Conservation (phyloP, 2,888 invertebrate species). For the Zelleria hepariella region DNA sequence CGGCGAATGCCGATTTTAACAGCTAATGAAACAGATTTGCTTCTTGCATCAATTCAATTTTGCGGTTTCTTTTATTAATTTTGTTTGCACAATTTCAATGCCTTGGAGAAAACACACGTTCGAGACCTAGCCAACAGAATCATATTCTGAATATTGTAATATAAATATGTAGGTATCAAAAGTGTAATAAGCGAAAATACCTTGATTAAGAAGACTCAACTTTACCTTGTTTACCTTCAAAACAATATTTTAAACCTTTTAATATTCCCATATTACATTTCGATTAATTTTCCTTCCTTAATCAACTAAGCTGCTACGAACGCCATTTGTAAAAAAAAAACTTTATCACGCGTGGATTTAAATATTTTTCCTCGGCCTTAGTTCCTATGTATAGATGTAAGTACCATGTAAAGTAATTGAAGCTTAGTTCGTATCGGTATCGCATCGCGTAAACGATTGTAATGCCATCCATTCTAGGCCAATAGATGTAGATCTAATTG, state of each 20-base stretch:
- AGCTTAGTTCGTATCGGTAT: not conserved
- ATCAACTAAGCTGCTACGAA: too few relatives aligned
- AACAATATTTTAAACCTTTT: too few relatives aligned
- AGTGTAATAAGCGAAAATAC: too few relatives aligned
- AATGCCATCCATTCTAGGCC: constrained; percentile 43
- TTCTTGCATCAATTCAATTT: not conserved
- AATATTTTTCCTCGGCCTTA: not conserved
- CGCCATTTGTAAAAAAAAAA: too few relatives aligned
- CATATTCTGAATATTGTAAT: not conserved
- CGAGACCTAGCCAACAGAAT: not conserved
- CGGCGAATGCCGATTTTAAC: constrained; percentile 15
- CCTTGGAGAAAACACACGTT: not conserved
- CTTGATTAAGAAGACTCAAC: too few relatives aligned
- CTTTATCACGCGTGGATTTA: not conserved
- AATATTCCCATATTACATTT: too few relatives aligned
- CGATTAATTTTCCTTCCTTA: too few relatives aligned
- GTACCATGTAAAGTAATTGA: not conserved
- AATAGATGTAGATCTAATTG: constrained; percentile 31
- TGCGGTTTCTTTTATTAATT: not conserved
- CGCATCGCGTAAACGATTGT: constrained; percentile 29
- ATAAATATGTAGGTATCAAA: too few relatives aligned
- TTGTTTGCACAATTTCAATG: not conserved
- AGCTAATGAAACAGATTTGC: not conserved
- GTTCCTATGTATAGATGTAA: constrained; percentile 12
- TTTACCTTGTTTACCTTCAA: too few relatives aligned